Percentiles rank a stretch among this genome's conserved stretches.
Conservation (phyloP, 1,140 invertebrate species). For the Vanessa atalanta region DNA sequence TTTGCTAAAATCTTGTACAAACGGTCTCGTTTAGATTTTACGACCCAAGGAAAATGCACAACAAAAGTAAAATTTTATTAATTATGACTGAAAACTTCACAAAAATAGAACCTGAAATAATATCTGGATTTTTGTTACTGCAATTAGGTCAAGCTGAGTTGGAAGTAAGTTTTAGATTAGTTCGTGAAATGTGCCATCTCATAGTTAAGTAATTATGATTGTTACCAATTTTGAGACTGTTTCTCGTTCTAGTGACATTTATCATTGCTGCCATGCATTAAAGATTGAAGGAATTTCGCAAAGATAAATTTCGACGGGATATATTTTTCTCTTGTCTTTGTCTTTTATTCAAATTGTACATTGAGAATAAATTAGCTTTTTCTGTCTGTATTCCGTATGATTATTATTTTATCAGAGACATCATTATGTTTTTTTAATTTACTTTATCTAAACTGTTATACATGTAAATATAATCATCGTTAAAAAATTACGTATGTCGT, state of each 20-base stretch:
- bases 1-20: conserved; percentile 18
- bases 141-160: conserved; percentile 29
- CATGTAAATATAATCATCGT: too few species aligned
- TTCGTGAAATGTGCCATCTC: conserved; percentile 28
- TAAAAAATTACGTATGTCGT: too few species aligned
- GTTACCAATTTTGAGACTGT: conserved; percentile 17
- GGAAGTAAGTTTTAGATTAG: conserved; percentile 30
- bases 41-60: conserved; percentile 3
- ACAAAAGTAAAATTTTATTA: conserved; percentile 25
- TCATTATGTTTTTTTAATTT: too few species aligned
- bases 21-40: conserved; percentile 19
- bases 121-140: conserved; percentile 21
- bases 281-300: too few species aligned
- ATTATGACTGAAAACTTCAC: conserved; percentile 16
- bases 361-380: too few species aligned
- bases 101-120: conserved; percentile 24
- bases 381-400: too few species aligned
- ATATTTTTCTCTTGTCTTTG: too few species aligned
- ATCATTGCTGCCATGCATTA: not conserved
- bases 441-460: too few species aligned
- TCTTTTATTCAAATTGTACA: too few species aligned
- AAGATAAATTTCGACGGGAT: too few species aligned
- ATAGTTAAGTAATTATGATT: conserved; percentile 25
- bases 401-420: too few species aligned
- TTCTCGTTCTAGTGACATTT: not conserved